Conservation (phyloP, 2,888 invertebrate species). For the Sarcophaga caerulescens region DNA sequence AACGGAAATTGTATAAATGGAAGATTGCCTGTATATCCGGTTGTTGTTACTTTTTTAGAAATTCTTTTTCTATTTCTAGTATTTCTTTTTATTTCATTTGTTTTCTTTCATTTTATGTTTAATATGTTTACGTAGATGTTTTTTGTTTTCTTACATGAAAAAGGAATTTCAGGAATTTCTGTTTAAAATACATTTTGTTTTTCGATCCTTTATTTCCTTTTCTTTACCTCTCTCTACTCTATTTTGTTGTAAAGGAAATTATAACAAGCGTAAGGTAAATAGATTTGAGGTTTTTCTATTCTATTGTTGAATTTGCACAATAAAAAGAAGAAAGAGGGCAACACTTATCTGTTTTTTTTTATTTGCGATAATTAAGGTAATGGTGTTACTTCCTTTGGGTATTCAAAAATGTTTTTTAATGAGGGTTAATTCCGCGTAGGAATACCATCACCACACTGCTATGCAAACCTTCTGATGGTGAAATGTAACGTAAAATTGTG, state of each 20-base stretch:
- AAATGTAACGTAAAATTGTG: too few species aligned
- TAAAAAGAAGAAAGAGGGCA: background rate
- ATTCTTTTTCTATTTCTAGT: background rate
- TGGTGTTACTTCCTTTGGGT: slow-evolving; percentile 29
- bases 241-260: background rate
- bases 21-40: slow-evolving; percentile 57
- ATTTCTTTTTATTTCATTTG: background rate
- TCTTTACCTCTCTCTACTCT: background rate
- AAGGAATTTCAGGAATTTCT: background rate
- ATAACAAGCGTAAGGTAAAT: background rate
- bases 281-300: slow-evolving; percentile 1
- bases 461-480: background rate
- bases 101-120: background rate
- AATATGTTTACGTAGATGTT: slow-evolving; percentile 6
- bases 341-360: slow-evolving; percentile 7
- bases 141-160: background rate
- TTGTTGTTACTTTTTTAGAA: slow-evolving; percentile 11
- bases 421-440: background rate
- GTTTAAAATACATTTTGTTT: background rate
- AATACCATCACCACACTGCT: background rate
- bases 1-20: slow-evolving; percentile 61
- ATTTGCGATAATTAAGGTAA: slow-evolving; percentile 36
- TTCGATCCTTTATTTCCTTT: background rate
- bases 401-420: background rate
- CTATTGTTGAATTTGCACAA: background rate